Base-by-base conservation (phyloP, 2,113 vertebrate species). In the Cryptomyrus ogoouensis region DNA sequence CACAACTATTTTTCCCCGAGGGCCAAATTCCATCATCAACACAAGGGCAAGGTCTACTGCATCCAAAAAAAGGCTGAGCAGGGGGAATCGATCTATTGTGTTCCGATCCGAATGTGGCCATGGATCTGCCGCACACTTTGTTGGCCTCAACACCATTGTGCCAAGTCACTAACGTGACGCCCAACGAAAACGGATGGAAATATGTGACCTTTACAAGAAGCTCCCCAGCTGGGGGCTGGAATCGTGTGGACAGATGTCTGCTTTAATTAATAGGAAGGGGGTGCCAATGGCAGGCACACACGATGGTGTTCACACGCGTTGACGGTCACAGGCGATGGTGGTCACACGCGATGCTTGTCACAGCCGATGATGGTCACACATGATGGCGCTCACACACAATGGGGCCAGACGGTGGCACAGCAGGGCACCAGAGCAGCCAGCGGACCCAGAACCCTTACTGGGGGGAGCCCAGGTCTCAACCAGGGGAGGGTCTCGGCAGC, bases 161-260 rank as follows among this genome's bases (percentile, higher is more conserved):
- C 39, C 42, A 47, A 42, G 35, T 39, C 50, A 27, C 50, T 56
- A 24, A 86, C 12, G 31, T 24, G 70, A 46, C 27, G 19, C 5
- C 89, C 35, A 42, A 47, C 3, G 27, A 53, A 31, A 56, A 47
- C 12, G 9, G 70, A 90, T 62, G 19, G 90, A 77, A 89, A 44
- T 80, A 85, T 90, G 39, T 92, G 93, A 93, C 94, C 93, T 95
- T 95, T 94, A 90, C 77, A 15, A 39, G 42, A 84, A 91, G 77
- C 91, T 92, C 91, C 91, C 77, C 56, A 90, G 92, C 91, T 66
- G 90, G 90, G 50, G 50, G 46, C 89, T 90, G 92, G 91, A 91
- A 90, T 49, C 13, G 39, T 80, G 85, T 31, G 74, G 53, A 58
- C 62, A 83, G 74, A 88, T 5, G 90, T 91, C 92, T 35, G 56